Evolutionary conservation across 1,140 invertebrate species (phyloP), one percentile per base, ranked within the genome.

Genomic region (Pectinophora gossypiella): DNA sequence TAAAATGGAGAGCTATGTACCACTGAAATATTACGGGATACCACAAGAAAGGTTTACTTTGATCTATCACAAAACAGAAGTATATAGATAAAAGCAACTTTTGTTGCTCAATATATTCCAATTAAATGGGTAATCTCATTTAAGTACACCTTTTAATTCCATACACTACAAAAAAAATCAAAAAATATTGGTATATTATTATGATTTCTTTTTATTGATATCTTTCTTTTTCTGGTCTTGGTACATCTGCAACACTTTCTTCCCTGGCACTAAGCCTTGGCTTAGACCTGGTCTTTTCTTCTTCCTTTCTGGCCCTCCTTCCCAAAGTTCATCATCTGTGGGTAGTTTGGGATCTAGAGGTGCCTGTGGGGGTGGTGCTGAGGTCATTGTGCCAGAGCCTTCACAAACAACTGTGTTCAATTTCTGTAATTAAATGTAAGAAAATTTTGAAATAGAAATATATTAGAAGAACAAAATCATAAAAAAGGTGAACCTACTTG

Each of bases 211-310:
- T 54, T 74, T 68, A 51, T 48, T 43, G 7, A 45, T n/a, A 51
- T 83, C 72, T 57, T 79, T 77, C 59, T 79, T 45, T 85, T 86
- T 88, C 56, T 86, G 78, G 57, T 83, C 63, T 63, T 92, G 91
- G 67, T 95, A 95, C 76, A 93, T 90, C 83, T 95, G 95, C 71
- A 96, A 90, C 5, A 96, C 94, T 88, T 94, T 95, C 71, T 97
- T 95, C 5, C 95, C 92, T 27, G 96, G 96, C 19, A 95, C 86
- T 15, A 98, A 72, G n/a, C 88, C 89, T 69, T 95, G 91, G 10
- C 91, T 90, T 2, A 98, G 72, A 0, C 96, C 96, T 48, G 94
- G 93, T 54, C 94, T 80, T 68, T 95, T 96, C 63, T 91, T 91
- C 61, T 87, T 91, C 65, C 90, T 89, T 46, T 87, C 88, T 49